phyloP scores from a whole-genome alignment of 2,113 vertebrate genomes.

The Corythornis madagascariensis region DNA sequence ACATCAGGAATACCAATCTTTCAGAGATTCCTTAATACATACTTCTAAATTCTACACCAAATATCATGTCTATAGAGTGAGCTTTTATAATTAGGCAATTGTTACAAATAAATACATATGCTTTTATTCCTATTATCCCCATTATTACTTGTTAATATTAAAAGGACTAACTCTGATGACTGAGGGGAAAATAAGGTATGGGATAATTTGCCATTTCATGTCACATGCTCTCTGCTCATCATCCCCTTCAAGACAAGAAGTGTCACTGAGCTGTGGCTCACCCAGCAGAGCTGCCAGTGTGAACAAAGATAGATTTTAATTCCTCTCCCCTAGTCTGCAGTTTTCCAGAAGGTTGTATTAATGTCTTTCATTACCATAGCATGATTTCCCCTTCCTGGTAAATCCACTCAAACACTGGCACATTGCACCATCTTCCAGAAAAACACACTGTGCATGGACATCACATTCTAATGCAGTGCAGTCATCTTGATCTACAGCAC shows the following conservation, averaged over 20 bases:
- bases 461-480: slow-evolving; percentile 79
- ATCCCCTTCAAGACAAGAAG: not conserved
- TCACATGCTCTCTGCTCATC: not conserved
- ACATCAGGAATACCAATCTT: not conserved
- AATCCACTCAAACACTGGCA: slow-evolving; percentile 87
- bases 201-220: not conserved
- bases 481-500: slow-evolving; percentile 79
- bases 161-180: not conserved
- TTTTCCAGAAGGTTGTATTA: not conserved
- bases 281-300: not conserved
- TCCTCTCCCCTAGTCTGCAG: not conserved
- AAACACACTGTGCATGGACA: slow-evolving; percentile 77
- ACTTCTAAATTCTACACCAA: not conserved
- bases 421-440: slow-evolving; percentile 65
- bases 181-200: not conserved
- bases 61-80: not conserved
- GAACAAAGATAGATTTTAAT: not conserved
- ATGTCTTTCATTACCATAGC: slow-evolving; percentile 80
- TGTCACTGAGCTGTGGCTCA: not conserved
- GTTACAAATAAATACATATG: not conserved
- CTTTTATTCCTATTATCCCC: not conserved
- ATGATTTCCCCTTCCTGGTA: slow-evolving; percentile 78
- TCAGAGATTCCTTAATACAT: not conserved
- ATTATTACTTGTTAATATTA: not conserved
- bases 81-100: not conserved